Evolutionary conservation across 2,797 vertebrate genomes (phyloP), one percentile per base, ranked within the genome.

Genomic region (Petrocephalus schoutedeni): DNA sequence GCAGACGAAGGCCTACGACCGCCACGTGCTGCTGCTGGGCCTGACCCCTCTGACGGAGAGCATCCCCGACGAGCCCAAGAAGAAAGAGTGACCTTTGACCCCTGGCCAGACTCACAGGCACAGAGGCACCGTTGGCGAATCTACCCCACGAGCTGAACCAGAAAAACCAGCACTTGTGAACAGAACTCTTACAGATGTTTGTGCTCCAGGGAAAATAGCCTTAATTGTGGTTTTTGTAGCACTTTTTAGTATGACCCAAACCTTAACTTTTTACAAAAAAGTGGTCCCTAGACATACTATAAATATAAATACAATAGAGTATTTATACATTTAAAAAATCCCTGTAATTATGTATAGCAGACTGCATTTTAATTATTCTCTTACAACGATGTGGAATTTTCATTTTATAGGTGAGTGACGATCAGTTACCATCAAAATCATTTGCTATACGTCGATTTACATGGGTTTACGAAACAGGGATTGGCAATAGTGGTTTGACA

Each of bases 21-120:
- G 98, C 58, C 97, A 99, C 92, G 41, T 83, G 0, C 74, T 98
- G 54, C 95, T 99, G 82, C 94, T 97, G 86, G 88, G 94, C 90
- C 49, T 99, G 88, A 98, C 96, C 0, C 98, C 97, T 0, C 95
- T 98, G 45, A 96, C 91, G 0, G 91, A 97, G 88, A 98, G 95
- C 94, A 97, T 99, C 86, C 97, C 97, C 0, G 96, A 98, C 1
- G 0, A 67, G 0, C 93, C 94, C 36, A 97, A 95, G 91, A 95
- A 95, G 89, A 57, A 89, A 10, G 90, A 92, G 19, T 95, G 93
- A 95, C 57, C 87, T 23, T 21, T 41, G 54, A 19, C 56, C 51
- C 14, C 23, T 6, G 14, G 56, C 85, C 56, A 8, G 3, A 5
- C 9, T 10, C 53, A 23, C 8, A 1, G 54, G 56, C 45, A 41